These are phyloP conservation scores for Cyanoramphus novaezelandiae DNA, from an alignment of 2,113 vertebrate genomes.

Conservation along the genomic window DNA sequence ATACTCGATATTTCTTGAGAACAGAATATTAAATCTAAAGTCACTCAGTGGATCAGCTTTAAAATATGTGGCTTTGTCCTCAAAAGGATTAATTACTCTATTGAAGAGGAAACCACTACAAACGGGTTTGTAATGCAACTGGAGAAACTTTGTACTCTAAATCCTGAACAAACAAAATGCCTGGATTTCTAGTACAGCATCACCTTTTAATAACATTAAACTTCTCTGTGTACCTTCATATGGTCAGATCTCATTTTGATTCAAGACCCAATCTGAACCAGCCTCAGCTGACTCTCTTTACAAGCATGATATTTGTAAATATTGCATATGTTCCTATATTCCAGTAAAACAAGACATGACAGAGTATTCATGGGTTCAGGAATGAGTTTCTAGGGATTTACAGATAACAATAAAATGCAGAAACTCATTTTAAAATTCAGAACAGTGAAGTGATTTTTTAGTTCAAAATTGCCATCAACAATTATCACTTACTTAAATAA, in stretches of 20 bases:
- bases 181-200: neutral
- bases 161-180: neutral
- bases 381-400: slow-evolving; percentile 17
- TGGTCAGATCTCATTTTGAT: neutral
- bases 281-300: neutral
- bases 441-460: neutral
- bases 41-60: neutral
- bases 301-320: slow-evolving; percentile 17
- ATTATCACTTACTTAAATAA: slow-evolving; percentile 53
- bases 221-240: neutral
- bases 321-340: neutral
- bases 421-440: slow-evolving; percentile 15
- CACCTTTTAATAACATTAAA: neutral
- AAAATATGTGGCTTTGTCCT: neutral
- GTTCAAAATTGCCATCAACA: slow-evolving; percentile 14
- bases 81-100: neutral
- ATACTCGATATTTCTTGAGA: neutral
- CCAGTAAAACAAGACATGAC: neutral
- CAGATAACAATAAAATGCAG: slow-evolving; percentile 16
- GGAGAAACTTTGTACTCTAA: neutral
- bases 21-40: neutral
- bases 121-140: neutral
- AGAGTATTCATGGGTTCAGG: neutral
- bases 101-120: neutral
- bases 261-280: slow-evolving; percentile 2